Evolutionary conservation across 2,888 invertebrate genomes (phyloP), one percentile per base, ranked within the genome.

Genomic region (Drosophila testacea): DNA sequence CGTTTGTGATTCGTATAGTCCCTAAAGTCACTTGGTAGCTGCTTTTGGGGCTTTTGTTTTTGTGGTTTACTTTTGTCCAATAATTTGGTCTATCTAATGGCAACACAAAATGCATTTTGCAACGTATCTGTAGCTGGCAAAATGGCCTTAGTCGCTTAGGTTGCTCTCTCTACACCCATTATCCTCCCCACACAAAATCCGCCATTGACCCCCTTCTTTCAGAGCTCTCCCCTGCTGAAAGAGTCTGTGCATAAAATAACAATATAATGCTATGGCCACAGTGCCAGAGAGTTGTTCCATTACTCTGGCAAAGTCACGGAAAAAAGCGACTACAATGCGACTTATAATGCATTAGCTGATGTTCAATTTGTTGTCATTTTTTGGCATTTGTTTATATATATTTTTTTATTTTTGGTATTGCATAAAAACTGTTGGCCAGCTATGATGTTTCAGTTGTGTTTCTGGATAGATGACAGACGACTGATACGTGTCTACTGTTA

Each of bases 61-160:
- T 83, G 83, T 70, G 70, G 86, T 60, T 60, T 73, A 69, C 84
- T 71, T 86, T 78, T 78, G 79, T 68, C 84, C 82, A 83, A 83
- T 83, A 88, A 88, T 83, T 83, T 84, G 89, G 83, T 81, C 81
- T 86, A 83, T 83, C 82, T 83, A 83, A 83, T 83, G 89, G 89
- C 68, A 72, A 69, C 68, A 61, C 56, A 73, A 70, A 83, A 86
- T 83, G 83, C 83, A 88, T 86, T 78, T 81, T 88, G 88, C 83
- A 83, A 88, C 83, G 84, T 88, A 88, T 83, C 83, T 83, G 71
- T 69, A 63, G 69, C 65, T 83, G 84, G 83, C 87, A 83, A 83
- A 83, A 83, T 88, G 78, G 87, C 84, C 87, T 86, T 83, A 88
- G 88, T 81, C 83, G 74, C 78, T 79, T 66, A 75, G 68, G 67